A percentile compares a stretch with the other conserved stretches of the same genome.
phyloP scores from a whole-genome alignment of 2,113 vertebrate genomes.

The Gila orcuttii region DNA sequence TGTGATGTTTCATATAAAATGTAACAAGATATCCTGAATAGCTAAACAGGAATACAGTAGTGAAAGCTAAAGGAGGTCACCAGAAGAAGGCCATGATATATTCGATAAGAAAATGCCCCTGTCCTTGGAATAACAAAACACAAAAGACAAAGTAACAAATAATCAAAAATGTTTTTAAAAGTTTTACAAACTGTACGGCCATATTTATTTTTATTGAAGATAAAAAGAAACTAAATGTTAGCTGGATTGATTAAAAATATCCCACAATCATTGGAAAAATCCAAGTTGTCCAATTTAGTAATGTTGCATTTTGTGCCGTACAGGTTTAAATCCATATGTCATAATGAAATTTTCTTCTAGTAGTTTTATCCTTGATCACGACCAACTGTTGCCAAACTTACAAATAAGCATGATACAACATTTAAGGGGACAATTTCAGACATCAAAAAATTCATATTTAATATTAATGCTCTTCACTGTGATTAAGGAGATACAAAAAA shows the following conservation, averaged over 20 bases:
- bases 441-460: background rate
- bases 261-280: background rate
- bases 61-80: background rate
- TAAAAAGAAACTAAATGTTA: background rate
- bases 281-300: background rate
- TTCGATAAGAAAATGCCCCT: background rate
- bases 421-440: background rate
- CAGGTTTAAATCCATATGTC: background rate
- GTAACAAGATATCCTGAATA: slow-evolving; percentile 7
- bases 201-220: slow-evolving; percentile 18
- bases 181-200: background rate
- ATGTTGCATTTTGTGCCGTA: background rate
- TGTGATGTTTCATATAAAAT: background rate
- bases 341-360: background rate
- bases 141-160: background rate
- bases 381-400: background rate
- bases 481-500: slow-evolving; percentile 26
- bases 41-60: background rate
- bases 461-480: slow-evolving; percentile 47
- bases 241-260: slow-evolving; percentile 11
- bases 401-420: background rate
- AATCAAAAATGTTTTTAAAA: background rate
- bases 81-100: background rate
- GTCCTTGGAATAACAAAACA: background rate
- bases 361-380: background rate